Evolutionary conservation across 2,888 invertebrate species (phyloP).

Genomic region (Lissocephala sabroskyi): DNA sequence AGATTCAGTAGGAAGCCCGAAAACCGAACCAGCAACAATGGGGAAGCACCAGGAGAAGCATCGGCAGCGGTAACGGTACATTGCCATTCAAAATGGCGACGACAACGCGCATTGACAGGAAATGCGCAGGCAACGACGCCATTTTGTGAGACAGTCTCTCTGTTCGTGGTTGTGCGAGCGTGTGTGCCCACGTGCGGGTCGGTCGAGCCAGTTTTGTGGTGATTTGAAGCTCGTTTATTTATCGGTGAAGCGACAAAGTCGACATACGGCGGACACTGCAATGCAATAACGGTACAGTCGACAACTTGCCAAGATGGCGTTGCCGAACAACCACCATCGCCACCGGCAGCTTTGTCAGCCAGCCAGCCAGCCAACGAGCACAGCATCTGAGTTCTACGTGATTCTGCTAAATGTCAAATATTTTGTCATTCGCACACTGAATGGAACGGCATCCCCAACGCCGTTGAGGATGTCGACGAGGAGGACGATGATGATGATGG

Average conservation of each 20-base stretch:
- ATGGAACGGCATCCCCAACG: neutral
- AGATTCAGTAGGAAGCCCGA: no score
- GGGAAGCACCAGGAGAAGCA: neutral
- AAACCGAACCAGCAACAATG: neutral
- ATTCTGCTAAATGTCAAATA: slow-evolving; percentile 59
- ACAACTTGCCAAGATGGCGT: no score
- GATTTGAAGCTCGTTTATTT: slow-evolving; percentile 57
- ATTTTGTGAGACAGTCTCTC: slow-evolving; percentile 39
- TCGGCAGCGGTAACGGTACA: neutral
- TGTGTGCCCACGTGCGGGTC: slow-evolving; percentile 27
- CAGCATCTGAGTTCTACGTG: slow-evolving; percentile 43
- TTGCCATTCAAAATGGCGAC: neutral
- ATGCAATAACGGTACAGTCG: neutral
- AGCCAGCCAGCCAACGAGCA: no score
- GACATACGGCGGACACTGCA: neutral
- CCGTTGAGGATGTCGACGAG: no score
- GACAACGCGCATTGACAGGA: slow-evolving; percentile 24
- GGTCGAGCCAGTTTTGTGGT: slow-evolving; percentile 41
- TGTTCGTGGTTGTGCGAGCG: slow-evolving; percentile 29
- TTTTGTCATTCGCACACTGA: slow-evolving; percentile 39
- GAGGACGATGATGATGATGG: no score
- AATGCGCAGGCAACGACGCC: slow-evolving; percentile 38
- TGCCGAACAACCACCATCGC: no score
- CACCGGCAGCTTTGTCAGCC: neutral
- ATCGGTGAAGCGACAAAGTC: neutral